phyloP scores from a whole-genome alignment of 1,140 invertebrate genomes.

The Saxidomus purpurata region DNA sequence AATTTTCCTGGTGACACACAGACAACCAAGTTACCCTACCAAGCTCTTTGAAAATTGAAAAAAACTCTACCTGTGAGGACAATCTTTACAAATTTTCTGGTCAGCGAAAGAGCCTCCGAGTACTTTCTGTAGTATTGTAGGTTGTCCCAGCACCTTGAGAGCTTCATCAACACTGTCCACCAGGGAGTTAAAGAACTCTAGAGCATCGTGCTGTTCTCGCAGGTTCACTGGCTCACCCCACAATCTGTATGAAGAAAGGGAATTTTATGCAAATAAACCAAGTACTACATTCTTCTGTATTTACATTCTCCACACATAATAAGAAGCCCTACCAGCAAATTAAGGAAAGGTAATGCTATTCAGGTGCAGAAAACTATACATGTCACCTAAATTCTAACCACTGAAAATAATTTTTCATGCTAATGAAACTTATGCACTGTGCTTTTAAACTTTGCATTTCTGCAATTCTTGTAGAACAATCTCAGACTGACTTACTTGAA shows the following conservation, averaged over 20 bases:
- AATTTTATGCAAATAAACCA: not conserved
- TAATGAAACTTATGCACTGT: too few relatives aligned
- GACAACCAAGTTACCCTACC: too few relatives aligned
- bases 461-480: too few relatives aligned
- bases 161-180: constrained; percentile 99
- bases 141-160: constrained; percentile 95
- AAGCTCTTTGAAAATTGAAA: too few relatives aligned
- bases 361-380: too few relatives aligned
- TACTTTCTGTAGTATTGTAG: constrained; percentile 97
- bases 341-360: too few relatives aligned
- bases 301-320: too few relatives aligned
- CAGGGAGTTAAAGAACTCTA: constrained; percentile 99
- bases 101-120: constrained; percentile 99
- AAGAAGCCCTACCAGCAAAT: too few relatives aligned
- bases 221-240: constrained; percentile 98
- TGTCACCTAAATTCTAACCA: too few relatives aligned
- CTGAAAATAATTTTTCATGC: too few relatives aligned
- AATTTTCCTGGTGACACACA: too few relatives aligned
- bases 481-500: constrained; percentile 92
- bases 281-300: not conserved
- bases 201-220: constrained; percentile 99
- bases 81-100: constrained; percentile 99
- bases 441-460: too few relatives aligned
- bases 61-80: constrained; percentile 98
- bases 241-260: constrained; percentile 87